Conservation (phyloP, 1,140 invertebrate genomes). For the Drosophila dunni region DNA sequence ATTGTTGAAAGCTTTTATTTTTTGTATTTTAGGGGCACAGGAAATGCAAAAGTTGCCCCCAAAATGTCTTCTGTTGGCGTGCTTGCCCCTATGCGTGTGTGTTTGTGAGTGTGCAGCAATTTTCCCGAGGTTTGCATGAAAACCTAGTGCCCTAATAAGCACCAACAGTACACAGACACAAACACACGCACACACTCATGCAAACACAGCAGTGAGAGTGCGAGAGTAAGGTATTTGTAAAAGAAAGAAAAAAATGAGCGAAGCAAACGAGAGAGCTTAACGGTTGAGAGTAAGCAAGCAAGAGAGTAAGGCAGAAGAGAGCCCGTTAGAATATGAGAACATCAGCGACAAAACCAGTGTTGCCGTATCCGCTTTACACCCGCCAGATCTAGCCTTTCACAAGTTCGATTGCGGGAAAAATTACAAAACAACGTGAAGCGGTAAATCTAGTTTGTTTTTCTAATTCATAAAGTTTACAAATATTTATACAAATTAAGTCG, state of each 20-base stretch:
- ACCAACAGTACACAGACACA: slow-evolving; percentile 26
- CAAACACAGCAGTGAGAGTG: slow-evolving; percentile 15
- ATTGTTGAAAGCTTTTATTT: slow-evolving; percentile 42
- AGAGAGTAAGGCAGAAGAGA: slow-evolving; percentile 6
- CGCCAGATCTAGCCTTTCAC: no score
- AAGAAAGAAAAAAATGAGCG: slow-evolving; percentile 25
- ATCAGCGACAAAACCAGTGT: not conserved
- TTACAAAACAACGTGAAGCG: no score
- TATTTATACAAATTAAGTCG: no score
- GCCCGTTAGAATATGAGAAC: slow-evolving; percentile 9
- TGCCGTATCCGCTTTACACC: no score
- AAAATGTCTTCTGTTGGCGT: slow-evolving; percentile 50
- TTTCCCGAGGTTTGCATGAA: slow-evolving; percentile 76
- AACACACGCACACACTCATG: slow-evolving; percentile 17
- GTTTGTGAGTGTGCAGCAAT: slow-evolving; percentile 60
- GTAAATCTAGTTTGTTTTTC: no score
- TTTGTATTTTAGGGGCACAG: slow-evolving; percentile 46
- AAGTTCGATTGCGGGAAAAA: no score
- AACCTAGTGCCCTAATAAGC: slow-evolving; percentile 83
- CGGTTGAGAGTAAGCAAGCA: not conserved
- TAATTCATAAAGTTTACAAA: no score
- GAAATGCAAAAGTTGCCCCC: slow-evolving; percentile 76
- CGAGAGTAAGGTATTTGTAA: slow-evolving; percentile 25
- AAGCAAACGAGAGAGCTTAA: not conserved
- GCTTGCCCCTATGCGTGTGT: slow-evolving; percentile 6